Conservation (phyloP, 2,113 vertebrate species). For the Camelus dromedarius region DNA sequence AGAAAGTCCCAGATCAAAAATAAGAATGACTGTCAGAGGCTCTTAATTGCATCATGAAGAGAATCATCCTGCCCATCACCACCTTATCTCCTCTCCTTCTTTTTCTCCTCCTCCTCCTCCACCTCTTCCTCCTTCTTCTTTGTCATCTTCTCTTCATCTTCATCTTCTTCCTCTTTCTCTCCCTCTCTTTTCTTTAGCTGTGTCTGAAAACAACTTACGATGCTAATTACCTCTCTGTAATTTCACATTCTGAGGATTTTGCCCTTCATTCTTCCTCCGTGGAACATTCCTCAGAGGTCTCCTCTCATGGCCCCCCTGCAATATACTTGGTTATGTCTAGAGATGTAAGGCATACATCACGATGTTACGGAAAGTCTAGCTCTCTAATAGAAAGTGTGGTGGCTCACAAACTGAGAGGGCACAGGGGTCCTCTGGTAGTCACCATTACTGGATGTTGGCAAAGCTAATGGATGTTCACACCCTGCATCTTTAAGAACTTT, state of each 20-base stretch:
- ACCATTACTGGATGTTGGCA: fast-evolving
- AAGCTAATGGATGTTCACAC: not conserved
- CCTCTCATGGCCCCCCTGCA: not conserved
- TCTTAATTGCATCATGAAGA: not conserved
- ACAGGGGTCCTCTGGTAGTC: fast-evolving
- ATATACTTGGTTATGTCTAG: not conserved
- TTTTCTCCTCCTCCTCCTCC: not conserved
- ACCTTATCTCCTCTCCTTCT: not conserved
- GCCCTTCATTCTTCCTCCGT: not conserved
- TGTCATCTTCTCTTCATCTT: not conserved
- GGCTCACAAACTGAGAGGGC: not conserved
- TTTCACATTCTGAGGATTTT: not conserved
- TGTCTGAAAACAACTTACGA: not conserved
- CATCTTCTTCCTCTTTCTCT: not conserved
- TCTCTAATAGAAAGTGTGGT: not conserved
- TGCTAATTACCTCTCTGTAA: not conserved
- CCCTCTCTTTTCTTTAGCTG: not conserved
- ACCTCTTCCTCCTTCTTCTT: not conserved
- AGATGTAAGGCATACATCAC: not conserved
- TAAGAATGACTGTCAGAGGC: not conserved
- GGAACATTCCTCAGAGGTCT: not conserved
- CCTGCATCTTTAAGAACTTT: not conserved
- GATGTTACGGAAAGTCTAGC: not conserved
- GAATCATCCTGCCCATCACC: not conserved
- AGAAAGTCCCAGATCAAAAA: not conserved